Evolutionary conservation across 2,888 invertebrate species (phyloP), one percentile per base, ranked within the genome.

Genomic region (Ypsolopha scabrella): DNA sequence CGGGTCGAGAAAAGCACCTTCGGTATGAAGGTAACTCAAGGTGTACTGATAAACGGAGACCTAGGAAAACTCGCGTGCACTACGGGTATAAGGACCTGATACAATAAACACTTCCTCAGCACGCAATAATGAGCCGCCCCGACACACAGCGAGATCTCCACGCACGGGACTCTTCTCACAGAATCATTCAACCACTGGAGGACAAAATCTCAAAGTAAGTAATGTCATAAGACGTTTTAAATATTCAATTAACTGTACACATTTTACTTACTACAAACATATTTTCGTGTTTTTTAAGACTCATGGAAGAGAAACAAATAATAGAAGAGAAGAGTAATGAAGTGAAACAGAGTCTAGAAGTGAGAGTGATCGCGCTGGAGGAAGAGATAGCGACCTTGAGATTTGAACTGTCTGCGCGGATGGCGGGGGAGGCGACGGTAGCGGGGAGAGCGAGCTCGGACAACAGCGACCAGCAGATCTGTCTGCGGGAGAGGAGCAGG

Each of bases 331-430:
- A 77, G 53, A 64, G 75, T 10, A 50, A 53, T 10, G 52, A 65
- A 37, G 55, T 71, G 6, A 73, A 62, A 51, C 60, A 53, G 11
- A 60, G 54, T 1, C 58, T 85, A 9, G 69, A 79, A 53, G 53
- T 41, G 3, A 77, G 59, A 56, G 68, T 85, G 6, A 64, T 61
- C 39, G 56, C 66, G 9, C 55, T 83, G 11, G 73, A 81, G 57
- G 72, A 73, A 48, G 77, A 86, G 55, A 51, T 83, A 48, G 75
- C 75, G 10, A 75, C 66, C 0, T 64, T 70, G 0, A 71, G 64
- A 52, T 60, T 75, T 33, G 83, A 85, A 57, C 55, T 78, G 6
- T 47, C 57, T 0, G 74, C 74, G 0, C 58, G 76, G 0, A 55
- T 65, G 7, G 74, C 74, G 0, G 58, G 76, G 0, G 55, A 65